Base-by-base conservation (phyloP, 2,113 vertebrate species). In the Phoxinus phoxinus region DNA sequence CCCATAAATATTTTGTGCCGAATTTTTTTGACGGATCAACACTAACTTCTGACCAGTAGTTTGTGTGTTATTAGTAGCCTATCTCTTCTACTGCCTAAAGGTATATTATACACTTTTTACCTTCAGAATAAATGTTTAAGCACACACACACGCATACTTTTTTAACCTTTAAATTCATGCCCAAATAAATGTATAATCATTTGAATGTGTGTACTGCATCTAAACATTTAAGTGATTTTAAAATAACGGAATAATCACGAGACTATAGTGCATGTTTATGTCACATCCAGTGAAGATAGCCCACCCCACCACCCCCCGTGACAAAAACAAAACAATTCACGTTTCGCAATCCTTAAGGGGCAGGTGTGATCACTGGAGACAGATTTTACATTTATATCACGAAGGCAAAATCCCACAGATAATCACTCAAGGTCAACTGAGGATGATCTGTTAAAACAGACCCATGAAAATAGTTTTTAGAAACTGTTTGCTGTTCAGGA, bases 401-500 rank as follows among this genome's bases (percentile, higher is more conserved):
- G 3, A 63, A 80, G 78, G 2, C n/a, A 65, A 81, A 46, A 25
- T 25, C 32, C n/a, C 10, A 25, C 74, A 76, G 74, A 76, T 76
- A 53, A 76, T 25, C 46, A 32, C 8, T 48, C 46, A 76, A 76
- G 46, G 44, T 76, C 74, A 76, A 15, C 27, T 76, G 74, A 53
- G 27, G 74, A 51, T 53, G 27, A 53, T 53, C 46, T 53, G 46
- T 76, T 76, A 53, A 76, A 76, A 53, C 74, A 76, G 48, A 46
- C 44, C 46, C 46, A 53, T 76, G 74, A 32, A 76, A 76, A 53
- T 53, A 30, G 58, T 67, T 67, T 81, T 51, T 51, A 48, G 79
- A 81, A 32, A 67, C 13, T 80, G 77, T 81, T 67, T 81, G 41
- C 44, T 69, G 61, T 79, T 44, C 51, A 41, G 75, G 84, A 80